phyloP scores from a whole-genome alignment of 2,113 vertebrate species.

The Cochlearius cochlearius region DNA sequence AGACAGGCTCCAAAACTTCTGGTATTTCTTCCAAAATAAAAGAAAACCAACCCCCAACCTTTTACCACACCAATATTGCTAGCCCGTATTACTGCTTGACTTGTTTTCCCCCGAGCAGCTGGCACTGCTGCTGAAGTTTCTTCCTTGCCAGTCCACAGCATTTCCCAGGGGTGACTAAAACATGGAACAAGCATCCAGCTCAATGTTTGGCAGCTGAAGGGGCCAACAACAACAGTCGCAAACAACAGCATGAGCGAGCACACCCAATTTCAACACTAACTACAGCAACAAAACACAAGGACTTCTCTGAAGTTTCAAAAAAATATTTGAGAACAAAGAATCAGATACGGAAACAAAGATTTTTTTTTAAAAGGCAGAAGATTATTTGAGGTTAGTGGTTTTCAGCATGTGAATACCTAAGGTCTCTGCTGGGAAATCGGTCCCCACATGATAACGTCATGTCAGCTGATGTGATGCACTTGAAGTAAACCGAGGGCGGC shows the following conservation, averaged over 20 bases:
- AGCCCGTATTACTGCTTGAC: neutral
- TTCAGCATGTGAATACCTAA: neutral
- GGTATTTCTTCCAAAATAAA: neutral
- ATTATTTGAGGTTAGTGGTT: neutral
- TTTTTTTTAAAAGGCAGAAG: neutral
- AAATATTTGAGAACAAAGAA: neutral
- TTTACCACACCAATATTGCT: rapidly evolving
- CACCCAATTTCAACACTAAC: neutral
- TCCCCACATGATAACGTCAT: neutral
- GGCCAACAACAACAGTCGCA: neutral
- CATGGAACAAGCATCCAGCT: neutral
- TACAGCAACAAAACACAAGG: neutral
- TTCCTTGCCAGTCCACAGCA: neutral
- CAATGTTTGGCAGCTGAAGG: neutral
- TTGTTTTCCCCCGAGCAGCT: neutral
- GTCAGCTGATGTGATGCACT: neutral
- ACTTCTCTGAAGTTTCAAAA: neutral
- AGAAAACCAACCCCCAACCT: neutral
- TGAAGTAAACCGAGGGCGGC: neutral
- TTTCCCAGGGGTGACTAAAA: neutral
- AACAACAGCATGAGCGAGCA: neutral
- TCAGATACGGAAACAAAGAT: neutral
- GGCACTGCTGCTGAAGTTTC: neutral
- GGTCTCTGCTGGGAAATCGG: neutral
- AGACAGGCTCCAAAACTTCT: neutral